Evolutionary conservation across 2,888 invertebrate genomes (phyloP).

Genomic region (Anticlea derivata): DNA sequence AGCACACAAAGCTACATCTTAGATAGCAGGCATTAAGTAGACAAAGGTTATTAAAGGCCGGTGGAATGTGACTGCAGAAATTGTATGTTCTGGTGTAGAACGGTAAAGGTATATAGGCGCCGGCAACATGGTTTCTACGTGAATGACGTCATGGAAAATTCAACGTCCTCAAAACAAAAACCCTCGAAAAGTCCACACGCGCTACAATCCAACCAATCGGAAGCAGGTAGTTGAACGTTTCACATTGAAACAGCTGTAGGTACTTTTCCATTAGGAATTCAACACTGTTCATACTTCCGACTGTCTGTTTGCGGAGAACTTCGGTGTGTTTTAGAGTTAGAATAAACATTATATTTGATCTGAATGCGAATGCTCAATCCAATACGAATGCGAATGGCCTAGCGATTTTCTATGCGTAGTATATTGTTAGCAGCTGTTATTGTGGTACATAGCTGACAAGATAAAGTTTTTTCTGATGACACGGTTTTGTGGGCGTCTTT

Average conservation of each 20-base stretch:
- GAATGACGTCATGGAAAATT: background rate
- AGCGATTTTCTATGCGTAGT: constrained; percentile 46
- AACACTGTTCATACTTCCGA: constrained; percentile 7
- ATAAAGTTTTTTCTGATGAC: background rate
- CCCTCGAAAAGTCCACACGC: constrained; percentile 11
- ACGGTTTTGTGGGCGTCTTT: background rate
- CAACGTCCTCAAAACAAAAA: constrained; percentile 9
- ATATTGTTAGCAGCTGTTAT: background rate
- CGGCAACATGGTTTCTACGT: background rate
- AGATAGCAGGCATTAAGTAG: too few relatives aligned
- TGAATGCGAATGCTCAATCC: constrained; percentile 9
- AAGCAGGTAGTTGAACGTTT: constrained; percentile 12
- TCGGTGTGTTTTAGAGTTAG: constrained; percentile 10
- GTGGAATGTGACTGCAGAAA: too few relatives aligned
- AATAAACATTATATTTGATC: background rate
- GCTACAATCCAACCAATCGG: constrained; percentile 13
- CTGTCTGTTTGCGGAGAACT: background rate
- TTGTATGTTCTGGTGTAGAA: too few relatives aligned
- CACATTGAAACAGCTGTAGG: background rate
- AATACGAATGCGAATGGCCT: constrained; percentile 45
- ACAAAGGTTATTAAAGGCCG: too few relatives aligned
- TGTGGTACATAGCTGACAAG: background rate
- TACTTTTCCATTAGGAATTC: constrained; percentile 12
- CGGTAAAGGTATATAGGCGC: too few relatives aligned
- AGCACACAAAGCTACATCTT: too few relatives aligned